Evolutionary conservation across 2,797 vertebrate species (phyloP).

Genomic region (Rhinella marina): DNA sequence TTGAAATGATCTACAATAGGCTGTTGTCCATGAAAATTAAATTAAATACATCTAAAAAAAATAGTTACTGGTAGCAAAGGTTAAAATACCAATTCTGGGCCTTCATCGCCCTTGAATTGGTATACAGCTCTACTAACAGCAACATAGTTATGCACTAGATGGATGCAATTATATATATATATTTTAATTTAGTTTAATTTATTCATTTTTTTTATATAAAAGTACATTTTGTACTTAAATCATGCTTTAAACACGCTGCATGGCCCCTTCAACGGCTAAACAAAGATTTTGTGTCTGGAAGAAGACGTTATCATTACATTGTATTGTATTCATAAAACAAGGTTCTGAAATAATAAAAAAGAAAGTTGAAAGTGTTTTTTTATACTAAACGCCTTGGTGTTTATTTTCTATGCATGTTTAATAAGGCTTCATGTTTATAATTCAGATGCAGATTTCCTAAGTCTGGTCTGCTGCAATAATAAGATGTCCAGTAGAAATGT

Average conservation of each 20-base stretch:
- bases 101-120: not conserved
- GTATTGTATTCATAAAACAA: not conserved
- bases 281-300: not conserved
- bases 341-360: not conserved
- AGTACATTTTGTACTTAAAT: not conserved
- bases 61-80: not conserved
- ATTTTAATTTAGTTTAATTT: no score
- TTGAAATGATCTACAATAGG: no score
- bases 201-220: not conserved
- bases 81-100: not conserved
- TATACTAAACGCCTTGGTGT: constrained; percentile 15
- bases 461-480: constrained; percentile 51
- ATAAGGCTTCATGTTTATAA: constrained; percentile 29
- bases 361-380: not conserved
- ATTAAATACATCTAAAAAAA: no score
- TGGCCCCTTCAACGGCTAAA: not conserved
- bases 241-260: not conserved
- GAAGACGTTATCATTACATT: not conserved
- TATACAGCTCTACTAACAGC: not conserved
- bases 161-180: not conserved
- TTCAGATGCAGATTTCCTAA: constrained; percentile 48
- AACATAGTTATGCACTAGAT: not conserved
- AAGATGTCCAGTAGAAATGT: constrained; percentile 56
- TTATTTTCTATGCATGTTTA: constrained; percentile 42
- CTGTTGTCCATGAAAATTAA: no score